Conservation (phyloP, 2,113 vertebrate genomes). For the Triplophysa rosa region DNA sequence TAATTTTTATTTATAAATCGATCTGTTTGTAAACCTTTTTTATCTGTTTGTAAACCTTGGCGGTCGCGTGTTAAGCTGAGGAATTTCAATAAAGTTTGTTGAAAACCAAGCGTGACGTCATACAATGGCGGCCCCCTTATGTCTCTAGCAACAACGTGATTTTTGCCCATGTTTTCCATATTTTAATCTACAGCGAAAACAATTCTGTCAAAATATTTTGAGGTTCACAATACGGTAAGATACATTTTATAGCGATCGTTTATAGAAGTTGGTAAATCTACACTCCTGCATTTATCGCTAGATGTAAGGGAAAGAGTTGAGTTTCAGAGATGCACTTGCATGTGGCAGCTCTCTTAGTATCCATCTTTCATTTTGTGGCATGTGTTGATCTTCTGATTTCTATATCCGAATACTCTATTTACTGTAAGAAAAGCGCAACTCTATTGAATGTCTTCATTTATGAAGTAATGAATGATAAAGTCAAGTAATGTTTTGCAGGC, state of each 20-base stretch:
- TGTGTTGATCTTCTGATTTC: too few species aligned
- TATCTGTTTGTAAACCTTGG: too few species aligned
- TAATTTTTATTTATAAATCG: too few species aligned
- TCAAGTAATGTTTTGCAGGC: neutral
- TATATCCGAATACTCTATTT: too few species aligned
- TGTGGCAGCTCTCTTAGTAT: neutral
- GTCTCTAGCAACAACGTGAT: slow-evolving; percentile 43
- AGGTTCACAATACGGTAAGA: neutral
- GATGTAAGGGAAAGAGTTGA: neutral
- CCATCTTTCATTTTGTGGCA: neutral
- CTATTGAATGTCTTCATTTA: too few species aligned
- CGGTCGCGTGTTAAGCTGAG: neutral
- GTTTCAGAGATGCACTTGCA: neutral
- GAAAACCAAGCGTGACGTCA: slow-evolving; percentile 27
- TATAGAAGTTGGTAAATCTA: too few species aligned
- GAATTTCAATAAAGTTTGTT: slow-evolving; percentile 34
- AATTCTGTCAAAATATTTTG: neutral
- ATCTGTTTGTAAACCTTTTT: too few species aligned
- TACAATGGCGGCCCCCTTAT: slow-evolving; percentile 42
- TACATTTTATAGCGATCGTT: neutral
- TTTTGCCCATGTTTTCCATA: neutral
- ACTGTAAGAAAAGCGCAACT: too few species aligned
- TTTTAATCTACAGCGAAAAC: neutral
- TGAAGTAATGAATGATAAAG: too few species aligned
- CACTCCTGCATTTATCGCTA: too few species aligned